Evolutionary conservation across 2,888 invertebrate species (phyloP).

Genomic region (Acleris cristana): DNA sequence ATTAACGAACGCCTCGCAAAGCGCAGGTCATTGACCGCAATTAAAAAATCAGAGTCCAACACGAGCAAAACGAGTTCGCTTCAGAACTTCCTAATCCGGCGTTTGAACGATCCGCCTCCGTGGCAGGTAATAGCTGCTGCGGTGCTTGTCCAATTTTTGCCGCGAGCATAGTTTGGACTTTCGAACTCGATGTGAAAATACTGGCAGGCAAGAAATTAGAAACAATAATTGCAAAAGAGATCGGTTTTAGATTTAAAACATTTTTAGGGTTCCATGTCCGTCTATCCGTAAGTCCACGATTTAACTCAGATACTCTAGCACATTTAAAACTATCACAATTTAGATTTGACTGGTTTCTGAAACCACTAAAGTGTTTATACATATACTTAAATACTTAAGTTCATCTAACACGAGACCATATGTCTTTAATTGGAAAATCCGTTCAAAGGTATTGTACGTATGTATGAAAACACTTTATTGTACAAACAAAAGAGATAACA

Average conservation of each 20-base stretch:
- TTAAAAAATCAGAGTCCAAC: slow-evolving; percentile 19
- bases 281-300: too few relatives aligned
- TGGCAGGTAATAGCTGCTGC: slow-evolving; percentile 17
- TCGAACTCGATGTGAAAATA: neutral
- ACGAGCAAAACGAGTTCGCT: slow-evolving; percentile 4
- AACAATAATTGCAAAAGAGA: neutral
- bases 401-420: too few relatives aligned
- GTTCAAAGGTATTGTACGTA: too few relatives aligned
- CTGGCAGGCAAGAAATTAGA: slow-evolving; percentile 6
- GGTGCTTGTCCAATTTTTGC: slow-evolving; percentile 12
- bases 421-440: too few relatives aligned
- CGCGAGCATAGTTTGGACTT: slow-evolving; percentile 5
- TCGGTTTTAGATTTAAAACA: neutral
- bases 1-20: neutral
- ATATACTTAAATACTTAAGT: too few relatives aligned
- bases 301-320: too few relatives aligned
- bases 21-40: slow-evolving; percentile 7
- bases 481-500: too few relatives aligned
- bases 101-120: slow-evolving; percentile 12
- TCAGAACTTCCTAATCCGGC: slow-evolving; percentile 16
- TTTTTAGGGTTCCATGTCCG: too few relatives aligned
- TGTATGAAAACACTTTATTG: too few relatives aligned
- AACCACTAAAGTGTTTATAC: too few relatives aligned
- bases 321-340: too few relatives aligned
- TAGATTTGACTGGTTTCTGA: too few relatives aligned